Conservation (phyloP, 1,140 invertebrate species). For the Aplysia californica region DNA sequence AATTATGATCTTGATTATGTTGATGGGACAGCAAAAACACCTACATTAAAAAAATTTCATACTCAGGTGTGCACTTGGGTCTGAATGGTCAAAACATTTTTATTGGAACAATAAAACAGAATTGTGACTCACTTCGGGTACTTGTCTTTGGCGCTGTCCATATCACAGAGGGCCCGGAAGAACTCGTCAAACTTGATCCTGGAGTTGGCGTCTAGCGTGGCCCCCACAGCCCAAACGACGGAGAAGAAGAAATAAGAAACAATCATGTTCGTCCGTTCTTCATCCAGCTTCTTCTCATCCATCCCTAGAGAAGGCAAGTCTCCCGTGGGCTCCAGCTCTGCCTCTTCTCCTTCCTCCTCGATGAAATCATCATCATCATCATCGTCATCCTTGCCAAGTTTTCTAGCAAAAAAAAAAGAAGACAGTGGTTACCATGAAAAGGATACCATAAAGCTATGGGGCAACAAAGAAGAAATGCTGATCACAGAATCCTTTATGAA, state of each 20-base stretch:
- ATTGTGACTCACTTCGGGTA: slow-evolving; percentile 74
- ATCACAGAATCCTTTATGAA: no score
- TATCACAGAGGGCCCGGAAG: slow-evolving; percentile 61
- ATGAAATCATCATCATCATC: slow-evolving; percentile 55
- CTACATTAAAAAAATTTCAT: no score
- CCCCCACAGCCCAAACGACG: slow-evolving; percentile 67
- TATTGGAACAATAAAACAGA: no score
- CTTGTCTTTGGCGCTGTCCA: slow-evolving; percentile 57
- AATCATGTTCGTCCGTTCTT: slow-evolving; percentile 64
- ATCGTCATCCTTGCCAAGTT: slow-evolving; percentile 58
- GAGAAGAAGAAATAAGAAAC: slow-evolving; percentile 65
- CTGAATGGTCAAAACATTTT: no score
- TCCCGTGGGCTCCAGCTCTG: slow-evolving; percentile 12
- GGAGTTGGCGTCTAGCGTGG: slow-evolving; percentile 59
- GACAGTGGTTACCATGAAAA: no score
- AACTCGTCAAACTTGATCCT: slow-evolving; percentile 66
- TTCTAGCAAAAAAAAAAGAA: slow-evolving; percentile 37
- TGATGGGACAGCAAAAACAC: no score
- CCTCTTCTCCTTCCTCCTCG: slow-evolving; percentile 47
- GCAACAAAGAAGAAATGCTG: no score
- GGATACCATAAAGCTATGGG: no score
- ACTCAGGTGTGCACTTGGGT: no score
- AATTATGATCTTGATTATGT: no score
- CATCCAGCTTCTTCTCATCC: slow-evolving; percentile 58
- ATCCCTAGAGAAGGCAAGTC: slow-evolving; percentile 26